These are phyloP conservation scores for Acleris holmiana DNA, from an alignment of 2,888 invertebrate species.

Conservation along the genomic window DNA sequence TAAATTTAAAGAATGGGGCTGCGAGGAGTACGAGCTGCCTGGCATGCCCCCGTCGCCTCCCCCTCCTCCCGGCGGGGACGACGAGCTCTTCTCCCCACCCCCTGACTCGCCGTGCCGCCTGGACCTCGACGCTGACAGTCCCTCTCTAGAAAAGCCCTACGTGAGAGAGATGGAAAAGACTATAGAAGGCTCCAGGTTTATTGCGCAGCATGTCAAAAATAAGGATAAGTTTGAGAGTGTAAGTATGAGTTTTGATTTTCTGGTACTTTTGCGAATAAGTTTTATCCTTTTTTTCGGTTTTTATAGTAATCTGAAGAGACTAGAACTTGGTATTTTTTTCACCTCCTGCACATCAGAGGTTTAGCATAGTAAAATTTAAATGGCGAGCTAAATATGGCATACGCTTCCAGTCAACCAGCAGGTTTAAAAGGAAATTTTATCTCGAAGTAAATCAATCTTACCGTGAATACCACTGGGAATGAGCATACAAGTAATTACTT, in stretches of 20 bases:
- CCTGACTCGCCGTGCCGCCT: conserved; percentile 86
- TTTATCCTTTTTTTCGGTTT: too few relatives aligned
- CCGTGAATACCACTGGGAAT: too few relatives aligned
- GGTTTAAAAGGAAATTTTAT: too few relatives aligned
- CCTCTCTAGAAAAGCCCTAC: conserved; percentile 92
- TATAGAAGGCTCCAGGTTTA: conserved; percentile 95
- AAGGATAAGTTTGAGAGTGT: conserved; percentile 97
- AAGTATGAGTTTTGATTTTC: conserved; percentile 74
- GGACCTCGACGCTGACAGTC: conserved; percentile 87
- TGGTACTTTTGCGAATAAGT: neutral
- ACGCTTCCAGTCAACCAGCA: too few relatives aligned
- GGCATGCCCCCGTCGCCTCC: conserved; percentile 89
- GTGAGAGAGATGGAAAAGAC: conserved; percentile 95
- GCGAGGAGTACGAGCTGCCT: conserved; percentile 90
- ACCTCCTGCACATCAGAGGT: too few relatives aligned
- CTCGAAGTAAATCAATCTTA: too few relatives aligned
- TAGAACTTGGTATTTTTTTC: too few relatives aligned
- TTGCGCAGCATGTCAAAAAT: conserved; percentile 97
- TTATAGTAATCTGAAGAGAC: too few relatives aligned
- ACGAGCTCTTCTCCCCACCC: conserved; percentile 93
- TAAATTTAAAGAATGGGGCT: conserved; percentile 80
- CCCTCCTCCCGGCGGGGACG: conserved; percentile 91
- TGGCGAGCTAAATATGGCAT: too few relatives aligned
- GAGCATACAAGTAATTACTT: too few relatives aligned
- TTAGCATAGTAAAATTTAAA: too few relatives aligned